Conservation (phyloP, 2,113 vertebrate genomes). For the Rhizomys pruinosus region DNA sequence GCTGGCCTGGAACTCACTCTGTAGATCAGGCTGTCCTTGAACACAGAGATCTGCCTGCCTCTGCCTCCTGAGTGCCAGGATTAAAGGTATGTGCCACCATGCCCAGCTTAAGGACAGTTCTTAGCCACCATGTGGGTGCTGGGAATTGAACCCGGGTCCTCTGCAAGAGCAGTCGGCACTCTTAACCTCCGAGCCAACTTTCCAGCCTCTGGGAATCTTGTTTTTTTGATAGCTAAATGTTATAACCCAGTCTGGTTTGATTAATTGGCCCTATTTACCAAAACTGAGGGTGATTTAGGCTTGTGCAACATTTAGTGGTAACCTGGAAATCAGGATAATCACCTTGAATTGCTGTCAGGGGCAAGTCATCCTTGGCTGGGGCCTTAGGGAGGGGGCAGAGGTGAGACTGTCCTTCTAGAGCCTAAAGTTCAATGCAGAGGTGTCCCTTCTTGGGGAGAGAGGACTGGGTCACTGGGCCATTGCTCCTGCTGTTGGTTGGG, state of each 20-base stretch:
- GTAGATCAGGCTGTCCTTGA: too few species aligned
- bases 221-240: conserved; percentile 38
- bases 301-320: not conserved
- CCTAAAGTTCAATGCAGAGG: not conserved
- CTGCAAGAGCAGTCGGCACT: too few species aligned
- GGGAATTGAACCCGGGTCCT: too few species aligned
- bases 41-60: too few species aligned
- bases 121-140: too few species aligned
- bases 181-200: too few species aligned
- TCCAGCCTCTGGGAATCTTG: too few species aligned
- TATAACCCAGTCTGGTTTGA: not conserved
- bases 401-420: not conserved
- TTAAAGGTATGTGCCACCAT: too few species aligned
- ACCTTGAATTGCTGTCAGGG: not conserved
- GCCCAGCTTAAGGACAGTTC: too few species aligned
- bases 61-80: too few species aligned
- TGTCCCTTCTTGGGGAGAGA: not conserved
- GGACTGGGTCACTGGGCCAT: not conserved
- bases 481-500: not conserved
- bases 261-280: not conserved
- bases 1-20: too few species aligned
- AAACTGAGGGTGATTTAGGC: not conserved
- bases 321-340: not conserved
- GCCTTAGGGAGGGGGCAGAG: too few species aligned
- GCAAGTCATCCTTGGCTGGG: not conserved